phyloP scores from a whole-genome alignment of 2,888 invertebrate genomes.

The Didymodactylos carnosus region DNA sequence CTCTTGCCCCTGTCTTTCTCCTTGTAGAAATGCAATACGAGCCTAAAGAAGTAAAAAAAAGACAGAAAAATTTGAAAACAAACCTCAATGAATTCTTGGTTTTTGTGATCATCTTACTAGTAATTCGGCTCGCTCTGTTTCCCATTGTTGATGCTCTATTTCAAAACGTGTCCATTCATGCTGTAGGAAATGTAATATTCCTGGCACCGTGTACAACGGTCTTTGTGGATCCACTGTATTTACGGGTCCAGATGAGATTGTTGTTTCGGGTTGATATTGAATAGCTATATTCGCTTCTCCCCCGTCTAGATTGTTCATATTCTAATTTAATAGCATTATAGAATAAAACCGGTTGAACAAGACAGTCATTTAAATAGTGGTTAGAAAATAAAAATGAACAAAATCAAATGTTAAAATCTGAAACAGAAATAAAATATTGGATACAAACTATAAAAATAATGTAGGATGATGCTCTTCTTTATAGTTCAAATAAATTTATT shows the following conservation, averaged over 20 bases:
- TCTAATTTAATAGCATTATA: too few relatives aligned
- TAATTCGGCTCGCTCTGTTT: conserved; percentile 94
- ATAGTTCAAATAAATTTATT: too few relatives aligned
- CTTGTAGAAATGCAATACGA: conserved; percentile 90
- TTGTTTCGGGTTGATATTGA: not conserved
- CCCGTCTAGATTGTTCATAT: too few relatives aligned
- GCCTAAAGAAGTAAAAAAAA: conserved; percentile 48
- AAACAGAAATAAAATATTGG: not conserved
- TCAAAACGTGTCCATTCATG: conserved; percentile 99
- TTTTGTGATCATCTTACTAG: too few relatives aligned
- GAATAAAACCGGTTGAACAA: too few relatives aligned
- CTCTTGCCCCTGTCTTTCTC: conserved; percentile 95
- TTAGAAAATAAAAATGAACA: not conserved
- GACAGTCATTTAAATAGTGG: not conserved
- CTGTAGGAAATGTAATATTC: conserved; percentile 95
- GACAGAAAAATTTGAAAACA: not conserved
- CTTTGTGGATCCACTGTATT: not conserved
- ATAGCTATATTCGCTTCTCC: not conserved
- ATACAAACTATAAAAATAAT: too few relatives aligned
- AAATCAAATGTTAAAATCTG: not conserved
- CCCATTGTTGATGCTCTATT: conserved; percentile 97
- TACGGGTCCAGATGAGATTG: not conserved
- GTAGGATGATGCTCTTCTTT: too few relatives aligned
- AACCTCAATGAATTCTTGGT: too few relatives aligned
- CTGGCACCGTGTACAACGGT: conserved; percentile 47